Percentiles rank a stretch among this genome's conserved stretches.
Conservation (phyloP, 1,140 invertebrate genomes). For the Drosophila melanica region DNA sequence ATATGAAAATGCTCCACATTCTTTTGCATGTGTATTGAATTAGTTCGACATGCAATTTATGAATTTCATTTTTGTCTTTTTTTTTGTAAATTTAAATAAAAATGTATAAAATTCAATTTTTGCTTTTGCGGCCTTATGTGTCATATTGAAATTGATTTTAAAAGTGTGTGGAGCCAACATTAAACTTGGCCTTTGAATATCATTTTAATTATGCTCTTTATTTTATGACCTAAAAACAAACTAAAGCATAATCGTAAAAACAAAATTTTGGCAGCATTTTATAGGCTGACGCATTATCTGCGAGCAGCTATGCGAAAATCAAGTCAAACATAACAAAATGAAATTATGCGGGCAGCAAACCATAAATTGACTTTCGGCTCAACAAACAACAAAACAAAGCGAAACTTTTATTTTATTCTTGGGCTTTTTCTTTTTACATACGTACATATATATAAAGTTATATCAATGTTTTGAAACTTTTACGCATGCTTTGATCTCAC, state of each 20-base stretch:
- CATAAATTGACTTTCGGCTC: slow-evolving; percentile 74
- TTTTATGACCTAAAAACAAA: slow-evolving; percentile 36
- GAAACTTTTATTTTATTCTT: slow-evolving; percentile 49
- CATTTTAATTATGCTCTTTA: slow-evolving; percentile 48
- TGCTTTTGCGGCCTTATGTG: neutral
- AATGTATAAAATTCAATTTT: neutral
- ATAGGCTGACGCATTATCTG: slow-evolving; percentile 19
- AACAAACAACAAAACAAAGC: slow-evolving; percentile 42
- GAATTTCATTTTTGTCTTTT: neutral
- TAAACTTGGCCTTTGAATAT: neutral
- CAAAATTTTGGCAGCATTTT: slow-evolving; percentile 16
- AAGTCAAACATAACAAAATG: slow-evolving; percentile 59
- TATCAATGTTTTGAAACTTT: slow-evolving; percentile 27
- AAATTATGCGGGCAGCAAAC: slow-evolving; percentile 74
- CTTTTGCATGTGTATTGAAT: neutral
- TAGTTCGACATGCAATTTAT: neutral
- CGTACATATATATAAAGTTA: slow-evolving; percentile 6
- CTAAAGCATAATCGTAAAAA: slow-evolving; percentile 39
- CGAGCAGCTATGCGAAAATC: slow-evolving; percentile 4
- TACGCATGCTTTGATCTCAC: slow-evolving; percentile 60
- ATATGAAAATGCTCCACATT: neutral
- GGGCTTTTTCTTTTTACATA: neutral
- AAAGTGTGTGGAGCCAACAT: slow-evolving; percentile 6
- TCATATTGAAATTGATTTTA: neutral
- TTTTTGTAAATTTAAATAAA: neutral